These are phyloP conservation scores for Zaprionus bogoriensis DNA, from an alignment of 2,888 invertebrate genomes.

Conservation along the genomic window DNA sequence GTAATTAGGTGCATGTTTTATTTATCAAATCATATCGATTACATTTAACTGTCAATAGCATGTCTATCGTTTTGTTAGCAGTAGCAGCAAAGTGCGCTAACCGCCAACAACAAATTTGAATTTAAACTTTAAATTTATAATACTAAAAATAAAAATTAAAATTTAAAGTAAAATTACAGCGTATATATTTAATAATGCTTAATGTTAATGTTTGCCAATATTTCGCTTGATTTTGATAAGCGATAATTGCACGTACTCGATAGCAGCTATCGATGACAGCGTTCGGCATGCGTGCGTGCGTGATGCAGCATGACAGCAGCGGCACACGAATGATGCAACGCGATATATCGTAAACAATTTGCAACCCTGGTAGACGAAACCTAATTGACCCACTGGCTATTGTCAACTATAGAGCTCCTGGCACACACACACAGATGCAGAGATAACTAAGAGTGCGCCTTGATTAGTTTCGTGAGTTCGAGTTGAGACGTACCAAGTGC, in stretches of 20 bases:
- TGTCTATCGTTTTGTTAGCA: too few relatives aligned
- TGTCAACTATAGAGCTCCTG: conserved; percentile 27
- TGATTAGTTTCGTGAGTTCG: conserved; percentile 40
- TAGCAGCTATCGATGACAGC: background rate
- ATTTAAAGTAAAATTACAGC: too few relatives aligned
- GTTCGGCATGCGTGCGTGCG: background rate
- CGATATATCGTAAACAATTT: conserved; percentile 20
- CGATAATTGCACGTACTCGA: background rate
- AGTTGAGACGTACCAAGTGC: conserved; percentile 39
- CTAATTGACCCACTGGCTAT: conserved; percentile 7
- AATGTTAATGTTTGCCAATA: background rate
- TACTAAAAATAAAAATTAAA: too few relatives aligned
- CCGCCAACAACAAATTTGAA: too few relatives aligned
- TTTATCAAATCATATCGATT: too few relatives aligned
- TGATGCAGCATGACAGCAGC: background rate
- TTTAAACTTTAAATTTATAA: too few relatives aligned
- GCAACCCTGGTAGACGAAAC: conserved; percentile 15
- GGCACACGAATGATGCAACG: background rate
- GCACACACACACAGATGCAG: conserved; percentile 44
- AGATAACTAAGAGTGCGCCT: conserved; percentile 58
- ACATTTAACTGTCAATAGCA: too few relatives aligned
- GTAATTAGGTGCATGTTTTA: too few relatives aligned
- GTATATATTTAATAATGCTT: background rate
- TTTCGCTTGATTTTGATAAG: too few relatives aligned
- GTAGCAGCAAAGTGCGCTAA: too few relatives aligned